Evolutionary conservation across 2,797 vertebrate genomes (phyloP).

Genomic region (Urophycis tenuis): DNA sequence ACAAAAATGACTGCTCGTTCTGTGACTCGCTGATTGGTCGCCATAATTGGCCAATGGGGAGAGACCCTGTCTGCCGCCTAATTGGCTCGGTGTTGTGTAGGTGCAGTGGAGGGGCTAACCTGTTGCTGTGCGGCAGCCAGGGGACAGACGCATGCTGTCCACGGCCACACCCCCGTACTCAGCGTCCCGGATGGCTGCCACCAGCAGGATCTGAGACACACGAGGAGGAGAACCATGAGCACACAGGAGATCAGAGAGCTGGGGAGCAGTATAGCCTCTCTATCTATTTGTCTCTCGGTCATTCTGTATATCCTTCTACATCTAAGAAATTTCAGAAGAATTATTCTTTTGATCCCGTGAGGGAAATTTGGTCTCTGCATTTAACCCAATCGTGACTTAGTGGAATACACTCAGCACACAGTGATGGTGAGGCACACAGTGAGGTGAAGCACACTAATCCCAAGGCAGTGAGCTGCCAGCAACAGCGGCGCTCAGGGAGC

Average conservation of each 20-base stretch:
- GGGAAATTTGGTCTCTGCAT: no score
- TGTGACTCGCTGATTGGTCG: neutral
- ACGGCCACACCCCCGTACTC: constrained; percentile 72
- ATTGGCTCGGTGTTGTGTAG: neutral
- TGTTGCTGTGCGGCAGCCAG: constrained; percentile 52
- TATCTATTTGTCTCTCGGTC: neutral
- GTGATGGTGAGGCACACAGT: no score
- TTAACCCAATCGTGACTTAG: no score
- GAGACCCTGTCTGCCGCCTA: neutral
- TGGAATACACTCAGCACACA: no score
- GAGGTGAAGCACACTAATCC: no score
- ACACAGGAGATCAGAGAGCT: neutral
- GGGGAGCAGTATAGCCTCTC: neutral
- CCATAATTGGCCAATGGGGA: neutral
- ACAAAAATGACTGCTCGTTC: neutral
- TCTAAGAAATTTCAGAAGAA: no score
- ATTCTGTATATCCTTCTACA: no score
- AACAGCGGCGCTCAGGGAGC: no score
- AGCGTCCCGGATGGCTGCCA: constrained; percentile 66
- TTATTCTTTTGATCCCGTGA: no score
- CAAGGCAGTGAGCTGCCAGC: no score
- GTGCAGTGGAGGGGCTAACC: constrained; percentile 52
- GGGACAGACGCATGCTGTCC: constrained; percentile 82
- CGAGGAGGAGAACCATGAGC: neutral
- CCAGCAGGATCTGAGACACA: constrained; percentile 74